These are phyloP conservation scores for Megathymus violae DNA, from an alignment of 1,140 invertebrate species.

Conservation along the genomic window DNA sequence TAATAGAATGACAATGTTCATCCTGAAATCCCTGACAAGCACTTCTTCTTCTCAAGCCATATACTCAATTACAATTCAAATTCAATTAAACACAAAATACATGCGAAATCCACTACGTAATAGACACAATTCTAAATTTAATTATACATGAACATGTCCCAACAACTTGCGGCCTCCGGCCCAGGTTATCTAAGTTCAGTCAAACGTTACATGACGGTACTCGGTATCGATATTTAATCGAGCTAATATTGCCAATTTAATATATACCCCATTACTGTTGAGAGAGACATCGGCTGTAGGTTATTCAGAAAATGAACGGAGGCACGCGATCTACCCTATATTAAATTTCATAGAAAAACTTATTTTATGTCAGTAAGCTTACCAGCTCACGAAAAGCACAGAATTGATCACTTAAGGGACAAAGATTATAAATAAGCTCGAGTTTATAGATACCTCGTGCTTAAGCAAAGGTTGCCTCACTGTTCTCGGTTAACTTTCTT, in stretches of 20 bases:
- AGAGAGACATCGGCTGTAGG: conserved; percentile 66
- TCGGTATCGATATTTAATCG: conserved; percentile 58
- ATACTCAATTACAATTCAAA: too few relatives aligned
- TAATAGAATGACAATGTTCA: too few relatives aligned
- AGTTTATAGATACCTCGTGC: background rate
- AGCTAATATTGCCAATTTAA: conserved; percentile 66
- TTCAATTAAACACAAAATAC: too few relatives aligned
- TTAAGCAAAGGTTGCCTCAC: background rate
- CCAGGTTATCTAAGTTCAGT: conserved; percentile 60
- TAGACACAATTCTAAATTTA: too few relatives aligned
- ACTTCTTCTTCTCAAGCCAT: too few relatives aligned
- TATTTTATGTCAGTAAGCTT: conserved; percentile 64
- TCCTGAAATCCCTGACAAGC: too few relatives aligned
- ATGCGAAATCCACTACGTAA: too few relatives aligned
- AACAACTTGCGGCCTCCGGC: conserved; percentile 49
- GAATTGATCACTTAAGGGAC: conserved; percentile 51
- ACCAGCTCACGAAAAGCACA: conserved; percentile 56
- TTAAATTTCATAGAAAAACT: conserved; percentile 77
- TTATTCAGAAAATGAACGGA: conserved; percentile 60
- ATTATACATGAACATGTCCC: conserved; percentile 45
- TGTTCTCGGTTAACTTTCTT: too few relatives aligned
- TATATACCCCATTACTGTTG: conserved; percentile 63
- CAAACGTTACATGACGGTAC: conserved; percentile 33
- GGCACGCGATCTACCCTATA: conserved; percentile 66
- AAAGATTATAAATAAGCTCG: conserved; percentile 1